A percentile compares a stretch with the other conserved stretches of the same genome.
Conservation (phyloP, 2,888 invertebrate genomes). For the Leuctra nigra region DNA sequence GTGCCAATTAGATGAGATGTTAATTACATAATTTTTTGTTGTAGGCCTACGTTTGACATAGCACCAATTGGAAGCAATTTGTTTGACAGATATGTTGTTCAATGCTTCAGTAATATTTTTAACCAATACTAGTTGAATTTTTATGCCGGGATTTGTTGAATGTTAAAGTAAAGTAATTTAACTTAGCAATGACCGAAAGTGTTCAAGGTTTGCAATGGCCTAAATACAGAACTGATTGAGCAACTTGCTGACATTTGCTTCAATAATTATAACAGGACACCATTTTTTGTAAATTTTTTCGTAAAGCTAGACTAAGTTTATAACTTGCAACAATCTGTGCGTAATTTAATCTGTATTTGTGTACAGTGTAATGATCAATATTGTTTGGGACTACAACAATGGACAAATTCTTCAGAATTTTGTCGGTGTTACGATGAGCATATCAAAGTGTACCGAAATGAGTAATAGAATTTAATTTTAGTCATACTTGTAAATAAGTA, state of each 20-base stretch:
- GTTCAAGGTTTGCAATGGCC: slow-evolving; percentile 26
- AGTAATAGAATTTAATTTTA: too few relatives aligned
- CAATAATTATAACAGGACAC: slow-evolving; percentile 17
- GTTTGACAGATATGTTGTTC: slow-evolving; percentile 21
- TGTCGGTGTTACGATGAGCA: too few relatives aligned
- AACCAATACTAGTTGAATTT: slow-evolving; percentile 20
- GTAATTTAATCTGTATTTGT: neutral
- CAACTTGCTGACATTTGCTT: slow-evolving; percentile 13
- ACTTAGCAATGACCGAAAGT: slow-evolving; percentile 26
- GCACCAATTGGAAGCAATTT: slow-evolving; percentile 38
- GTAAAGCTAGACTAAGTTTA: neutral
- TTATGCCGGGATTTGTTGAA: slow-evolving; percentile 18
- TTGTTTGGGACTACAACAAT: too few relatives aligned
- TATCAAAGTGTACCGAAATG: too few relatives aligned
- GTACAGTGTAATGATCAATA: too few relatives aligned
- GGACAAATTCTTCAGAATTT: too few relatives aligned
- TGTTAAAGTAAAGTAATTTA: neutral
- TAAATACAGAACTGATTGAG: slow-evolving; percentile 19
- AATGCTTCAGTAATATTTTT: slow-evolving; percentile 24
- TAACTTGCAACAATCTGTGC: too few relatives aligned
- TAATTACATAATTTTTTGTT: slow-evolving; percentile 11
- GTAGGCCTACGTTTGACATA: slow-evolving; percentile 25
- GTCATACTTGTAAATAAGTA: too few relatives aligned
- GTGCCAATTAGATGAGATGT: neutral
- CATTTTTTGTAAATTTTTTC: slow-evolving; percentile 14